Percentiles rank a stretch among this genome's conserved stretches.
Conservation (phyloP, 2,113 vertebrate species). For the Myotis davidii region DNA sequence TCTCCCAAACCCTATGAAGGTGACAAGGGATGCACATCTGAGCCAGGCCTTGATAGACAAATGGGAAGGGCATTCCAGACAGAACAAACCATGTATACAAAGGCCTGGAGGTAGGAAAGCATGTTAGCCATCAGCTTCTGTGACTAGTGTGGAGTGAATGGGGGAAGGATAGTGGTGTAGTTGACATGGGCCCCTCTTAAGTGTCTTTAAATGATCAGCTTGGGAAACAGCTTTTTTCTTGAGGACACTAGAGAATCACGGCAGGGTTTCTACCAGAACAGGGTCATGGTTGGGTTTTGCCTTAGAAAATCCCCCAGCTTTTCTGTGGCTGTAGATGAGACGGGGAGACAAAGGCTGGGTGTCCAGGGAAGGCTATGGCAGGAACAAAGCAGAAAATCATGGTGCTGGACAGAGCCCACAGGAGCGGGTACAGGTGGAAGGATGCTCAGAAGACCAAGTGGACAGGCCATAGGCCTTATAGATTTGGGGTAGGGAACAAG, state of each 20-base stretch:
- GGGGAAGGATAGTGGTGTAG: no score
- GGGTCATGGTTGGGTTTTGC: not conserved
- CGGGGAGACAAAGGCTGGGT: not conserved
- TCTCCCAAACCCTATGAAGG: not conserved
- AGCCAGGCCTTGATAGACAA: not conserved
- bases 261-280: not conserved
- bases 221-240: not conserved
- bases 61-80: not conserved
- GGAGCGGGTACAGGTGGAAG: not conserved
- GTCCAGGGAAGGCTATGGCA: not conserved
- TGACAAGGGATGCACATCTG: not conserved
- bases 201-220: not conserved
- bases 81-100: not conserved
- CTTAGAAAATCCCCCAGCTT: not conserved
- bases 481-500: not conserved
- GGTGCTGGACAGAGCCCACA: not conserved
- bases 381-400: not conserved
- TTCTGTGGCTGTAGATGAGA: not conserved
- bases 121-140: not conserved
- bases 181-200: not conserved
- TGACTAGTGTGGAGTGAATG: not conserved
- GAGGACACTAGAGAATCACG: not conserved
- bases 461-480: not conserved
- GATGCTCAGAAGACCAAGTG: not conserved
- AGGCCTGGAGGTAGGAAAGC: not conserved